phyloP scores from a whole-genome alignment of 1,140 invertebrate species.

The Lasioglossum baleicum region DNA sequence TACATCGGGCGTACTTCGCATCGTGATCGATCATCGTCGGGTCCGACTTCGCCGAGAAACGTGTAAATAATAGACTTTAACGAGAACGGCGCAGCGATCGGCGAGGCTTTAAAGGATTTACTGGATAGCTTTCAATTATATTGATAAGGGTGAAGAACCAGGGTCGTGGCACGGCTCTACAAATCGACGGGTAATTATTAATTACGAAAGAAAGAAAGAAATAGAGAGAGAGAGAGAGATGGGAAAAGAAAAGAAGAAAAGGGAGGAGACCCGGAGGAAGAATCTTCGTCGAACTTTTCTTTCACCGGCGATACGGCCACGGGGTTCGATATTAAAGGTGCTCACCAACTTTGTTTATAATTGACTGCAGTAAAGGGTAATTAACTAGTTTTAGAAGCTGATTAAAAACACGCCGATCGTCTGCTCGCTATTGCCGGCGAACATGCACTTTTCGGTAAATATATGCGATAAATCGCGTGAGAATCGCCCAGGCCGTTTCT shows the following conservation, averaged over 20 bases:
- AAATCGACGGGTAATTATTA: slow-evolving; percentile 12
- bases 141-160: background rate
- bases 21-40: slow-evolving; percentile 31
- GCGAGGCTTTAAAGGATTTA: background rate
- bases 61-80: slow-evolving; percentile 43
- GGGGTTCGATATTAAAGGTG: background rate
- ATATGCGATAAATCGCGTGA: slow-evolving; percentile 17
- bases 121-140: background rate
- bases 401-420: slow-evolving; percentile 11
- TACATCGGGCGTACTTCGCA: slow-evolving; percentile 11
- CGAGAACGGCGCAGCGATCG: background rate
- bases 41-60: background rate
- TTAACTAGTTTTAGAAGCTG: background rate
- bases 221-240: too few relatives aligned
- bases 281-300: background rate
- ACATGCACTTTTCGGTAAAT: background rate
- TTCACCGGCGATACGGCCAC: too few relatives aligned
- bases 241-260: background rate
- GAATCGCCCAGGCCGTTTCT: background rate
- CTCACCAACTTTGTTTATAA: background rate
- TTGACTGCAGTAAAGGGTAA: background rate
- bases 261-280: background rate
- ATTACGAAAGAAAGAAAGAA: background rate
- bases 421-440: background rate
- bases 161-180: background rate